These are phyloP conservation scores for Pachydiplax longipennis DNA, from an alignment of 2,888 invertebrate species.

Conservation along the genomic window DNA sequence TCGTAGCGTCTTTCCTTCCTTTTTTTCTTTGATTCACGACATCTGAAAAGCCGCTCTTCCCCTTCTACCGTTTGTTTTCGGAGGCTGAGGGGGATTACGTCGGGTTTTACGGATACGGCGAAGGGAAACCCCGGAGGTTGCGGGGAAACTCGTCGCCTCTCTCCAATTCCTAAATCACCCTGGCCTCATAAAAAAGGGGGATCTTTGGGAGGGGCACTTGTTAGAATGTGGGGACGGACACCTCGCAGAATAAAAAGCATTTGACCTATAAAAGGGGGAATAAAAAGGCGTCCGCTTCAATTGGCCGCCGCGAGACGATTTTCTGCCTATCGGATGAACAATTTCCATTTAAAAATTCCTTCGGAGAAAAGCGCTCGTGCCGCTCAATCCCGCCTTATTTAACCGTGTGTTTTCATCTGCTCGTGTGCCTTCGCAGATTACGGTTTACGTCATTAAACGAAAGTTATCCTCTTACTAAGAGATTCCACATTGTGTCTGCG, in stretches of 20 bases:
- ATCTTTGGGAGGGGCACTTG: background rate
- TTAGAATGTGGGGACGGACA: conserved; percentile 10
- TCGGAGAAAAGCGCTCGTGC: too few relatives aligned
- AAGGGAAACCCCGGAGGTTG: background rate
- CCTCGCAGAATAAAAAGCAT: background rate
- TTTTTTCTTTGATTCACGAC: background rate
- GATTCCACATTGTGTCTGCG: too few relatives aligned
- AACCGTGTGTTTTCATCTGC: too few relatives aligned
- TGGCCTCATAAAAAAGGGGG: conserved; percentile 22
- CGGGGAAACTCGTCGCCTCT: background rate
- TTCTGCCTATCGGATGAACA: background rate
- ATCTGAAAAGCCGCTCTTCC: background rate
- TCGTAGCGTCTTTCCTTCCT: background rate
- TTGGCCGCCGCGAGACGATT: background rate
- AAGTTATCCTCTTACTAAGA: too few relatives aligned
- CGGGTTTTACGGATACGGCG: conserved; percentile 22
- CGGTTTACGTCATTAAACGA: too few relatives aligned
- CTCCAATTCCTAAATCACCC: conserved; percentile 34
- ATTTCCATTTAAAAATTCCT: too few relatives aligned
- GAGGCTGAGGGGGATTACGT: conserved; percentile 1
- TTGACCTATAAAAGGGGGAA: background rate
- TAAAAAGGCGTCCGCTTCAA: background rate
- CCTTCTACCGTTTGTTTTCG: background rate
- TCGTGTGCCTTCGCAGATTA: too few relatives aligned
- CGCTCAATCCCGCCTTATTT: too few relatives aligned